phyloP scores from a whole-genome alignment of 1,140 invertebrate genomes.

The Scaptomyza hsui region DNA sequence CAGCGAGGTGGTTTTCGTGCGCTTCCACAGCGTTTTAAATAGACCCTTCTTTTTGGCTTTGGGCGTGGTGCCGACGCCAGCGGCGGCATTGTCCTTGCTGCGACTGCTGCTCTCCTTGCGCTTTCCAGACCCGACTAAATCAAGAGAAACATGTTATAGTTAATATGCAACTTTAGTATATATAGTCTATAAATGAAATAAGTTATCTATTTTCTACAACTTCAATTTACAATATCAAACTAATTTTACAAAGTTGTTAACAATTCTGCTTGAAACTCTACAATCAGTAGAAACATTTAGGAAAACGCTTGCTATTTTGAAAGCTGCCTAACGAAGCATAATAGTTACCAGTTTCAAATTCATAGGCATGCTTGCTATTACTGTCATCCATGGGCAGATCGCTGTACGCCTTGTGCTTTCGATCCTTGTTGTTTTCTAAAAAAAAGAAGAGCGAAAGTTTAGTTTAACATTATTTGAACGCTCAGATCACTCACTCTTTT shows the following conservation, averaged over 20 bases:
- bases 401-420: conserved; percentile 74
- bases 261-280: no score
- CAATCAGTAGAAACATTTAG: no score
- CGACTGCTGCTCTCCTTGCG: conserved; percentile 54
- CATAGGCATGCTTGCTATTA: conserved; percentile 71
- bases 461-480: no score
- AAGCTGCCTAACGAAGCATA: neutral
- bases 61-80: conserved; percentile 68
- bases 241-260: no score
- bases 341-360: conserved; percentile 65
- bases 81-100: conserved; percentile 56
- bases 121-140: conserved; percentile 86
- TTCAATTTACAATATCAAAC: no score
- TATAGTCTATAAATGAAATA: no score
- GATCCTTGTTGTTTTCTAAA: conserved; percentile 70
- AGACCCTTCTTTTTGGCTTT: conserved; percentile 91
- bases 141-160: neutral
- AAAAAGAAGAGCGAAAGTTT: no score
- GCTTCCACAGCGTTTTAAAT: conserved; percentile 93
- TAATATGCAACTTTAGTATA: no score
- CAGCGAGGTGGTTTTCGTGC: conserved; percentile 91
- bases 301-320: no score
- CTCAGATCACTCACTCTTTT: conserved; percentile 84
- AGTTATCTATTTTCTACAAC: no score
- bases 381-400: conserved; percentile 66